Base-by-base conservation (phyloP, 2,888 invertebrate species). In the Philonicus albiceps region DNA sequence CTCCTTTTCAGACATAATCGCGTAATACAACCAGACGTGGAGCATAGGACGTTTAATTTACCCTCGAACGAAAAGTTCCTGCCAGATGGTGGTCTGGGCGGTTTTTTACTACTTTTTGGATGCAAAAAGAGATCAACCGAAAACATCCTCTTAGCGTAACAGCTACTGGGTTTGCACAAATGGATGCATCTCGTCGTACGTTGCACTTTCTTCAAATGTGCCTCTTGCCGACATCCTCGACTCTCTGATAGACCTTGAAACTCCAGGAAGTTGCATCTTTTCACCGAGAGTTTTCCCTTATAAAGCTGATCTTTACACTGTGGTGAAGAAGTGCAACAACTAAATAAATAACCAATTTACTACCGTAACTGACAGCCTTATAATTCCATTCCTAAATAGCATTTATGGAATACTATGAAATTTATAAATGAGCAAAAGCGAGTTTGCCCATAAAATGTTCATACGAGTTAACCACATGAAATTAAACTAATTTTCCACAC, bases 1-100 rank as follows among this genome's bases (percentile, higher is more conserved):
- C 83, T 83, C 83, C 83, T 83, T 83, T 83, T 83, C 83, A 83
- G 72, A 83, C 83, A 83, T 83, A 83, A 83, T 83, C 83, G 83
- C 83, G 83, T 83, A 83, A 83, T 72, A 83, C 83, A 83, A 83
- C 83, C 83, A 85, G 85, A 75, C 85, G 43, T 75, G 49, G 34
- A 74, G 53, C 85, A 85, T 31, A 53, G 75, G 75, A 75, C 75
- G 75, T 74, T 53, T 74, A 85, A 85, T 85, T 85, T 85, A 53
- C 85, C 73, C 53, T 74, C 53, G 75, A 85, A 75, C 80, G 64
- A 64, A 83, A 83, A 83, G 55, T 83, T 83, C 83, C 83, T 83
- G 83, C 83, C 83, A 83, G 55, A 55, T 83, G 83, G 83, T 83
- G 83, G 83, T 83, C 83, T 83, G 83, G 64, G 64, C 83, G 64